These are phyloP conservation scores for Zapornia atra DNA, from an alignment of 2,113 vertebrate species.

Conservation along the genomic window DNA sequence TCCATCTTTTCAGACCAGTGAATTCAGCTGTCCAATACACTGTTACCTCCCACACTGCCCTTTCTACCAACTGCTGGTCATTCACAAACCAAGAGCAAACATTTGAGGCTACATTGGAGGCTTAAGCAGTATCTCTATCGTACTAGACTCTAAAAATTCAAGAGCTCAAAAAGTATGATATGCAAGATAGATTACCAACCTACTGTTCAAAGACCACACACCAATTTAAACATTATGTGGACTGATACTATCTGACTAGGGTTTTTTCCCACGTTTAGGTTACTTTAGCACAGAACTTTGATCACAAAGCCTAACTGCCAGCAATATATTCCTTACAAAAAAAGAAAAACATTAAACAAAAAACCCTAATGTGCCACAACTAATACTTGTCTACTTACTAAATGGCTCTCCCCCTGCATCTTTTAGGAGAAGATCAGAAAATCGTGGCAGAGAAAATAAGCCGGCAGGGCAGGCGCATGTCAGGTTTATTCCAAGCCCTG, in stretches of 20 bases:
- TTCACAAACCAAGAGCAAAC: not conserved
- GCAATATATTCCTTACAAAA: not conserved
- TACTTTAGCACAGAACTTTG: not conserved
- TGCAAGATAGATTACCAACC: not conserved
- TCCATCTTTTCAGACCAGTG: not conserved
- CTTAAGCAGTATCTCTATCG: not conserved
- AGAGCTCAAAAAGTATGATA: not conserved
- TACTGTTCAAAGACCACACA: not conserved
- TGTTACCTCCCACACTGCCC: not conserved
- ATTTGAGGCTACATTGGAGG: not conserved
- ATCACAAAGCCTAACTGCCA: not conserved
- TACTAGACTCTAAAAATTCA: not conserved
- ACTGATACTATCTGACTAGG: not conserved
- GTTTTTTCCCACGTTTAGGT: not conserved
- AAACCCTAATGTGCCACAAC: not conserved
- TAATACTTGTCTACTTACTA: not conserved
- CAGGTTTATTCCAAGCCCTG: not conserved
- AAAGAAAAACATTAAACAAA: not conserved
- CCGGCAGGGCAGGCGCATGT: fast-evolving
- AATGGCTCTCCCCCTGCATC: not conserved
- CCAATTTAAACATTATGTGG: not conserved
- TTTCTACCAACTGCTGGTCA: not conserved
- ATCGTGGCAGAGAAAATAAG: not conserved
- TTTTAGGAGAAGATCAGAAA: not conserved
- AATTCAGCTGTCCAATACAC: not conserved